A percentile compares a stretch with the other conserved stretches of the same genome.
phyloP scores from a whole-genome alignment of 1,140 invertebrate genomes.

The Asbolus verrucosus region DNA sequence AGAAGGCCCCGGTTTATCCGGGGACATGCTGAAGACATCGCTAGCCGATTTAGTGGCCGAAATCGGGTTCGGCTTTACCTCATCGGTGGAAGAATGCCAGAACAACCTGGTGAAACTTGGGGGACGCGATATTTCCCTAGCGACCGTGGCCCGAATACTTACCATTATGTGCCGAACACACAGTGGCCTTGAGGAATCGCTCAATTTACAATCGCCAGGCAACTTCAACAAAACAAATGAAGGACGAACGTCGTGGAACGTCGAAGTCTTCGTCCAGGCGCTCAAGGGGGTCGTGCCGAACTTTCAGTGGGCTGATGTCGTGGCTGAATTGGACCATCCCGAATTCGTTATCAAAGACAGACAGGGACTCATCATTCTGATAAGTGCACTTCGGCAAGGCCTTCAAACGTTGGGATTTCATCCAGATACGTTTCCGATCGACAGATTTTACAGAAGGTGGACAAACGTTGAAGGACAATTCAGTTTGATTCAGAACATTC shows the following conservation, averaged over 20 bases:
- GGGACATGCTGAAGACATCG: slow-evolving; percentile 77
- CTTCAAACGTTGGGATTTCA: slow-evolving; percentile 80
- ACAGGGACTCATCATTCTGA: slow-evolving; percentile 82
- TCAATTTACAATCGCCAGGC: slow-evolving; percentile 68
- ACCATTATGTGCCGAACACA: slow-evolving; percentile 89
- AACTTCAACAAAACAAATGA: slow-evolving; percentile 61
- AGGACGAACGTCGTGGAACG: slow-evolving; percentile 83
- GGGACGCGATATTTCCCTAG: slow-evolving; percentile 79
- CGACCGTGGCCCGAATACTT: slow-evolving; percentile 85
- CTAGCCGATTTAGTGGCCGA: slow-evolving; percentile 89
- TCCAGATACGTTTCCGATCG: slow-evolving; percentile 86
- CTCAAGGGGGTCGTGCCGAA: slow-evolving; percentile 89
- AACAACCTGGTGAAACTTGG: slow-evolving; percentile 82
- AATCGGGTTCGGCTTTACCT: slow-evolving; percentile 88
- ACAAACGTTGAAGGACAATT: slow-evolving; percentile 93
- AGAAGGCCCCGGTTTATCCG: slow-evolving; percentile 67
- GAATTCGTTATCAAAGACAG: slow-evolving; percentile 91
- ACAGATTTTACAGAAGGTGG: slow-evolving; percentile 90
- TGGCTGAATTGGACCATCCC: slow-evolving; percentile 89
- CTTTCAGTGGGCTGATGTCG: slow-evolving; percentile 93
- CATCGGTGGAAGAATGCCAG: slow-evolving; percentile 89
- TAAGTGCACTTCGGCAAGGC: slow-evolving; percentile 83
- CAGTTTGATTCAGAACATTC: slow-evolving; percentile 85
- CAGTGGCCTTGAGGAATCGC: slow-evolving; percentile 77
- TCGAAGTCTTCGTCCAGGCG: slow-evolving; percentile 91